phyloP scores from a whole-genome alignment of 2,888 invertebrate species.

The Metallyticus violacea region DNA sequence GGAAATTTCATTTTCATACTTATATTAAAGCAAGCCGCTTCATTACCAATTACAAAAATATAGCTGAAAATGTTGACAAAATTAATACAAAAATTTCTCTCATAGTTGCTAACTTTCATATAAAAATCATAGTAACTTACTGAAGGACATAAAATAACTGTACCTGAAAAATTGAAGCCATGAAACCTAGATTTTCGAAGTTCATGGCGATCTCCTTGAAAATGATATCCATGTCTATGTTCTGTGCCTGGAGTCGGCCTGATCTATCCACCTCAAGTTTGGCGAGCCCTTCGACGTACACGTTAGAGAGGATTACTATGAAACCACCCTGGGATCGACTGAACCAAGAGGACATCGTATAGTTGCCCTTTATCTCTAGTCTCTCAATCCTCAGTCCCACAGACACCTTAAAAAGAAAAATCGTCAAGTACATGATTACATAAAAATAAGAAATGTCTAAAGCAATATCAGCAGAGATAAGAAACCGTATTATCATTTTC shows the following conservation, averaged over 20 bases:
- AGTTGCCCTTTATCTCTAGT: conserved; percentile 70
- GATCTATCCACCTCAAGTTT: conserved; percentile 68
- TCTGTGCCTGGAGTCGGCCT: conserved; percentile 73
- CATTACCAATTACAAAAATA: no score
- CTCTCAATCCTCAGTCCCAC: conserved; percentile 68
- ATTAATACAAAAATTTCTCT: no score
- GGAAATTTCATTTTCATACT: background rate
- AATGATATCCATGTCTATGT: conserved; percentile 74
- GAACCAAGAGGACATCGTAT: conserved; percentile 71
- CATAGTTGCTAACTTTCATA: no score
- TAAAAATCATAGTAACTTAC: no score
- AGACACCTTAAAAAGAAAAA: conserved; percentile 57
- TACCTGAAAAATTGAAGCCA: conserved; percentile 60
- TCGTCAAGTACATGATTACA: no score
- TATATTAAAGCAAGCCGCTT: no score
- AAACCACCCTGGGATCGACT: conserved; percentile 69
- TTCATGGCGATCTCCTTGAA: conserved; percentile 75
- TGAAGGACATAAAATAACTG: background rate
- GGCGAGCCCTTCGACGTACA: conserved; percentile 66
- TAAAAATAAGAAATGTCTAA: no score
- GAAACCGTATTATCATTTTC: no score
- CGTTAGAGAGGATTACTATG: conserved; percentile 69
- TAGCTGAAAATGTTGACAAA: no score
- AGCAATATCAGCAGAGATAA: no score
- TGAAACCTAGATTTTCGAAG: conserved; percentile 77